Evolutionary conservation across 2,797 vertebrate species (phyloP), one percentile per base, ranked within the genome.

Genomic region (Sebastes itinus): DNA sequence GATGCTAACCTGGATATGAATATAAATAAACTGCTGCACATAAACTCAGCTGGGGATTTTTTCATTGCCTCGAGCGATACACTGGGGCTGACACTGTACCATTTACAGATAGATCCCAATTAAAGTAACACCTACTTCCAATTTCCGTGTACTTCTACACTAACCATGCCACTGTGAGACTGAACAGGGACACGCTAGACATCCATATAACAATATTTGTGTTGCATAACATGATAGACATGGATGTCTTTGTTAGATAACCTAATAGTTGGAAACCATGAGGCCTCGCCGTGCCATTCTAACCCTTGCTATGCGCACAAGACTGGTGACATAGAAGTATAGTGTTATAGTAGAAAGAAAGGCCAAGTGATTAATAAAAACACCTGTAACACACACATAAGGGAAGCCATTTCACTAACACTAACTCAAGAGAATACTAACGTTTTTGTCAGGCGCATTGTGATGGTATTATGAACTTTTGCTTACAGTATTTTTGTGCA

Each of bases 1-100:
- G 79, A 89, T 70, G 65, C 69, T 85, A 85, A 87, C 84, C 86
- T 87, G 75, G 64, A 87, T 84, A 69, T 71, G 46, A 90, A 82
- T 79, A 82, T 81, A 89, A 91, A 89, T 83, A 85, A 87, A 84
- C 72, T 61, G 28, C 60, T 55, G 55, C 33, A 80, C 30, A 76
- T 75, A 75, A 74, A 54, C 25, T 38, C 77, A 77, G 20, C 66
- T 38, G 72, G 76, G 72, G 59, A 72, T 54, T 46, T 85, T 74
- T 49, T 63, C 27, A 66, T 74, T 56, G 82, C 79, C 86, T 87
- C 25, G 4, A 72, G 82, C 70, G 59, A 78, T 52, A 56, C 42
- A 63, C 23, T 1, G 28, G 7, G 11, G 60, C 27, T 82, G 75
- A 67, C 70, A 70, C 60, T 49, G 66, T 75, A 68, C 63, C 63